phyloP scores from a whole-genome alignment of 2,113 vertebrate species.

The Muntiacus muntjak region DNA sequence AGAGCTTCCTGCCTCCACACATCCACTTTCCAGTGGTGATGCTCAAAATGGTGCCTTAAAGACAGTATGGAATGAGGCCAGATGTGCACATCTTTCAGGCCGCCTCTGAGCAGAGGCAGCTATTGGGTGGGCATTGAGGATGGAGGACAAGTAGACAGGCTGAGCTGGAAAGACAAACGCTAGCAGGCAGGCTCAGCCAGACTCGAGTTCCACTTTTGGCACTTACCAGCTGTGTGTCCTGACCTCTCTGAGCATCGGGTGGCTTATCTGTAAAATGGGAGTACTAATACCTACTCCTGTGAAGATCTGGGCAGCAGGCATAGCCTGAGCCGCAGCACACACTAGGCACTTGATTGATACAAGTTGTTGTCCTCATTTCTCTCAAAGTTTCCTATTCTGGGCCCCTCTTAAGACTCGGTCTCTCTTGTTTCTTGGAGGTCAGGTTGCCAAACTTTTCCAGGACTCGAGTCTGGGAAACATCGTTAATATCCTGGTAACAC shows the following conservation, averaged over 20 bases:
- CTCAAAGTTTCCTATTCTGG: not conserved
- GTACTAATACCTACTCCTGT: not conserved
- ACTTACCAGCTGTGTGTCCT: not conserved
- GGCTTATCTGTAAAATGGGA: not conserved
- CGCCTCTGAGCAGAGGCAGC: not conserved
- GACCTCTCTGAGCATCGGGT: not conserved
- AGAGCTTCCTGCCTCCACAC: not conserved
- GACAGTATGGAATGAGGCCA: not conserved
- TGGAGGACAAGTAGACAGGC: not conserved
- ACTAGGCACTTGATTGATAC: not conserved
- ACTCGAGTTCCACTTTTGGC: not conserved
- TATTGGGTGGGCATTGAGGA: not conserved
- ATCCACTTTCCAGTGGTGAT: not conserved
- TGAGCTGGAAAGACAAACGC: not conserved
- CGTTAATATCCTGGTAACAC: constrained; percentile 96
- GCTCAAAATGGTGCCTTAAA: not conserved
- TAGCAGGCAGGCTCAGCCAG: not conserved
- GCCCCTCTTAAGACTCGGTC: constrained; percentile 91
- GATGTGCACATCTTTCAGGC: not conserved
- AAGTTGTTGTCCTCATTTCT: not conserved
- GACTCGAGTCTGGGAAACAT: constrained; percentile 99
- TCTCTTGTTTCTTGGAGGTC: constrained; percentile 99
- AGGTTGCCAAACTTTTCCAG: constrained; percentile 99
- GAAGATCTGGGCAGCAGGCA: not conserved
- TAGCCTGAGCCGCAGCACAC: not conserved